Evolutionary conservation across 2,888 invertebrate species (phyloP).

Genomic region (Linnaemya vulpina): DNA sequence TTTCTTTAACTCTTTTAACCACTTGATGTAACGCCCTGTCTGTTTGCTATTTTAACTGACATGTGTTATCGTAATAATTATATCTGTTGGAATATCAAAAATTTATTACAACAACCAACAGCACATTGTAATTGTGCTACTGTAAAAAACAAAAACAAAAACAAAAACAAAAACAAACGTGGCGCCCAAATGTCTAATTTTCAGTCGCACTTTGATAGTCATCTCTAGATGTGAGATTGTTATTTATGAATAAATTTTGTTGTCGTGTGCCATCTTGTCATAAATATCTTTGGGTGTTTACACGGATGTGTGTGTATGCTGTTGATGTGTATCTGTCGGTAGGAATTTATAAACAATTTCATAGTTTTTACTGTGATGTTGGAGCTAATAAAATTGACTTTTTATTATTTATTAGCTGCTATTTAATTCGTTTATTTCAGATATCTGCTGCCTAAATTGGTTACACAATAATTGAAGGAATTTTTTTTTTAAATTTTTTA

Average conservation of each 20-base stretch:
- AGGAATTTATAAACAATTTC: slow-evolving; percentile 15
- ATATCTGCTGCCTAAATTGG: not conserved
- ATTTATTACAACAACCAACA: slow-evolving; percentile 26
- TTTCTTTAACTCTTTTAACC: not conserved
- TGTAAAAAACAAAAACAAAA: too few relatives aligned
- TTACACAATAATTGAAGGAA: not conserved
- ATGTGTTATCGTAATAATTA: slow-evolving; percentile 21
- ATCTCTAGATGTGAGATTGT: slow-evolving; percentile 55
- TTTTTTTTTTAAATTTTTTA: not conserved
- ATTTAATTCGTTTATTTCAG: slow-evolving; percentile 15
- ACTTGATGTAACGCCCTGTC: slow-evolving; percentile 23
- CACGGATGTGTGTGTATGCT: not conserved
- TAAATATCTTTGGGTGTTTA: slow-evolving; percentile 12
- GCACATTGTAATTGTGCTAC: not conserved
- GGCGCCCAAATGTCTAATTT: slow-evolving; percentile 70
- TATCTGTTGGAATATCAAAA: slow-evolving; percentile 1
- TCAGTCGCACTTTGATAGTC: slow-evolving; percentile 54
- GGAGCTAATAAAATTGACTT: slow-evolving; percentile 51
- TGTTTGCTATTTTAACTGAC: not conserved
- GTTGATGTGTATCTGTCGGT: not conserved
- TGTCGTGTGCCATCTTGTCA: slow-evolving; percentile 64
- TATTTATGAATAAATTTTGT: slow-evolving; percentile 37
- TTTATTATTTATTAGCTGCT: slow-evolving; percentile 37
- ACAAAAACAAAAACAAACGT: too few relatives aligned
- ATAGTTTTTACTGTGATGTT: not conserved